Evolutionary conservation across 2,113 vertebrate genomes (phyloP).

Genomic region (Sciurus niger): DNA sequence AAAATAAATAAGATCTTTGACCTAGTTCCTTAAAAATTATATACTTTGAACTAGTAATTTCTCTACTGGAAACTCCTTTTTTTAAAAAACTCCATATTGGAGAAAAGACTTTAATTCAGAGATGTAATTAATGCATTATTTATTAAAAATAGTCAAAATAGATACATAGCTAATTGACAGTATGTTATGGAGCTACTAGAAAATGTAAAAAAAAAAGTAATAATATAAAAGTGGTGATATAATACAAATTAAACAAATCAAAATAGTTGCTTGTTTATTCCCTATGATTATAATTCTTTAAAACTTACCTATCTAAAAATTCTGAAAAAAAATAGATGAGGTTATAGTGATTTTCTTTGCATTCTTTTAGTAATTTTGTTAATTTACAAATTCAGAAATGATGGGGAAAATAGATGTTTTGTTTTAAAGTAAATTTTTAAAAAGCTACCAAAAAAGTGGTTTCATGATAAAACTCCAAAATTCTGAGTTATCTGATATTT

Average conservation of each 20-base stretch:
- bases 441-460: background rate
- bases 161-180: background rate
- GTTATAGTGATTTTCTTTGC: background rate
- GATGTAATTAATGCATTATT: background rate
- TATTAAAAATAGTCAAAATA: conserved; percentile 31
- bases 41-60: background rate
- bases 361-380: background rate
- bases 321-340: background rate
- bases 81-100: background rate
- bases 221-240: background rate
- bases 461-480: background rate
- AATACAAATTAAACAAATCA: conserved; percentile 18
- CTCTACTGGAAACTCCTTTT: background rate
- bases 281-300: background rate
- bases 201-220: conserved; percentile 1
- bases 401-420: background rate
- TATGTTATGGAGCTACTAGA: background rate
- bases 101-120: background rate
- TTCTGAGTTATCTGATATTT: background rate
- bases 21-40: conserved; percentile 12
- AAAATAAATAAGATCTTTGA: conserved; percentile 7
- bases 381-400: background rate
- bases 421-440: conserved; percentile 14
- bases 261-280: background rate
- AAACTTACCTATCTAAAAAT: background rate